phyloP scores from a whole-genome alignment of 2,113 vertebrate genomes.

The Cyphomyrus plagiostoma region DNA sequence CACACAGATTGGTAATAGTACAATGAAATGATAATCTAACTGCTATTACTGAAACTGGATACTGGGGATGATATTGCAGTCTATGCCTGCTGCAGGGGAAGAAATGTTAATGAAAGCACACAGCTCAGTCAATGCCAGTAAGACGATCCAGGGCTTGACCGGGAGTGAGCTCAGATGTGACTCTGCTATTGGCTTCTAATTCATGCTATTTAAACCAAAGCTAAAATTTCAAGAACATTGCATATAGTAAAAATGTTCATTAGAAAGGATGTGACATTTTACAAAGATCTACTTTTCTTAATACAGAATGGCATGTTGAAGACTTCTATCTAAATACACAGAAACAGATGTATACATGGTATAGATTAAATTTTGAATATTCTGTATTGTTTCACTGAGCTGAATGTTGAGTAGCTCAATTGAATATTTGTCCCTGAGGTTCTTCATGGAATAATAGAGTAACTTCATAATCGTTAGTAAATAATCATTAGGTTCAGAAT shows the following conservation, averaged over 20 bases:
- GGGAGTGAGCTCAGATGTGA: conserved; percentile 14
- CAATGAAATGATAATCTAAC: neutral
- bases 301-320: neutral
- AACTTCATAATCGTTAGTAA: neutral
- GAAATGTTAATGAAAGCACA: conserved; percentile 54
- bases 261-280: neutral
- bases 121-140: conserved; percentile 43
- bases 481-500: neutral
- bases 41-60: conserved; percentile 49
- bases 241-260: neutral
- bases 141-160: neutral
- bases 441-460: neutral
- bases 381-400: neutral
- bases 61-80: conserved; percentile 55
- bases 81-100: conserved; percentile 28
- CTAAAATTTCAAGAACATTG: neutral
- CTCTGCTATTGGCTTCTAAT: conserved; percentile 36
- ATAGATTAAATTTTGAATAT: neutral
- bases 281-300: neutral
- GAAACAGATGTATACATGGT: neutral
- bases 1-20: conserved; percentile 32
- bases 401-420: neutral
- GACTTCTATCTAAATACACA: neutral
- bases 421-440: neutral
- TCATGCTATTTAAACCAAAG: conserved; percentile 27